Evolutionary conservation across 2,888 invertebrate species (phyloP).

Genomic region (Leuctra nigra): DNA sequence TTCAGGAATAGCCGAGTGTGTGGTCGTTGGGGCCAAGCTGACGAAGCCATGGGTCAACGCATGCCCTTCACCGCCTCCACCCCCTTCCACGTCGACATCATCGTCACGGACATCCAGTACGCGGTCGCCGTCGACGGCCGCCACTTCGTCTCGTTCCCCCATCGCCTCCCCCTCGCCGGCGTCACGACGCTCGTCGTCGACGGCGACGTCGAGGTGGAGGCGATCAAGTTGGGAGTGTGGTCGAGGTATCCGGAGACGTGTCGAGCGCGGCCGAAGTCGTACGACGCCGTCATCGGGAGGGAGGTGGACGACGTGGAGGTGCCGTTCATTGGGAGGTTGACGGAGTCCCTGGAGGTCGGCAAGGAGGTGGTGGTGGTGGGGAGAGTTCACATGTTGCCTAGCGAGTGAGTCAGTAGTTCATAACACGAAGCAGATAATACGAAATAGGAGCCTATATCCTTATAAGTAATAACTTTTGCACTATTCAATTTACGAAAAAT

Average conservation of each 20-base stretch:
- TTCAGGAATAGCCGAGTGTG: background rate
- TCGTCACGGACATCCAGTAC: background rate
- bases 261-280: background rate
- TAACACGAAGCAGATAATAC: too few species aligned
- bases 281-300: background rate
- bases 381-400: background rate
- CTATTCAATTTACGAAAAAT: too few species aligned
- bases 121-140: background rate
- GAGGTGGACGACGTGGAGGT: background rate
- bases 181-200: background rate
- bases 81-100: background rate
- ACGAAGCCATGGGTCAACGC: background rate
- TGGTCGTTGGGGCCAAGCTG: background rate
- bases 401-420: background rate
- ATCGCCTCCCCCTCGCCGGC: background rate
- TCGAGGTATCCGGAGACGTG: background rate
- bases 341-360: background rate
- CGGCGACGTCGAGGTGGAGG: background rate
- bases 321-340: constrained; percentile 1
- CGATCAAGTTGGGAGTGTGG: background rate
- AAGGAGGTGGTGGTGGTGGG: background rate
- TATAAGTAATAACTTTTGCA: too few species aligned
- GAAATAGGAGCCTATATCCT: too few species aligned
- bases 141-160: background rate
- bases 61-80: background rate